These are phyloP conservation scores for silkworm (Bombyx mori) DNA, from an alignment of 1,140 invertebrate genomes.

Conservation along the genomic window DNA sequence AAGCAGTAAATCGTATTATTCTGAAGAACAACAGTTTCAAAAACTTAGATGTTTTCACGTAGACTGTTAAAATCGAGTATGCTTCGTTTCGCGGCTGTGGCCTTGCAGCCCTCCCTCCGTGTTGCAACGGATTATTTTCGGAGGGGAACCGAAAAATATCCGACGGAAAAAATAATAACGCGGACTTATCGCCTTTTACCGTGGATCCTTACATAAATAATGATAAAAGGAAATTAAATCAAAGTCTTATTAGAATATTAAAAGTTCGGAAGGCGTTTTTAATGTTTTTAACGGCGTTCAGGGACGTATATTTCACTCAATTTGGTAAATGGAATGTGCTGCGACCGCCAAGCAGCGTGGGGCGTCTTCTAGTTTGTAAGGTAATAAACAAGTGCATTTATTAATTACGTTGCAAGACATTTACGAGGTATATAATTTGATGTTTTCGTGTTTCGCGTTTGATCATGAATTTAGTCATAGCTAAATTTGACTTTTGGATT, in stretches of 20 bases:
- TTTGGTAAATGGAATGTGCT: conserved; percentile 59
- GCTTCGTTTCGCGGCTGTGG: conserved; percentile 21
- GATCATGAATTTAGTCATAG: too few species aligned
- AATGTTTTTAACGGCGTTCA: conserved; percentile 57
- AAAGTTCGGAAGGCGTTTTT: conserved; percentile 63
- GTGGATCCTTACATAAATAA: conserved; percentile 67
- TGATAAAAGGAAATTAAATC: conserved; percentile 70
- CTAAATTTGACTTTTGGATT: too few species aligned
- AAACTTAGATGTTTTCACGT: too few species aligned
- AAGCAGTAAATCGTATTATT: too few species aligned
- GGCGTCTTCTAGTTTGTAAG: too few species aligned
- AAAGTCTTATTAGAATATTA: conserved; percentile 70
- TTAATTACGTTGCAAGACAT: conserved; percentile 27
- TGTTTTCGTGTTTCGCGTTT: too few species aligned
- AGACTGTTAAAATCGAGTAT: too few species aligned
- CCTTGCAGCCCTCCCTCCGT: conserved; percentile 27
- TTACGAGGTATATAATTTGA: conserved; percentile 5
- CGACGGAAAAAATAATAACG: conserved; percentile 55
- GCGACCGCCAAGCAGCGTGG: conserved; percentile 1
- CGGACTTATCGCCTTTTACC: conserved; percentile 62
- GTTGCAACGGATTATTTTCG: conserved; percentile 18
- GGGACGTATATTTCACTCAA: conserved; percentile 66
- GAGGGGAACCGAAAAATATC: conserved; percentile 31
- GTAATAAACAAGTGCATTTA: conserved; percentile 23
- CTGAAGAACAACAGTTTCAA: too few species aligned